Conservation (phyloP, 2,888 invertebrate genomes). For the Mechanitis messenoides region DNA sequence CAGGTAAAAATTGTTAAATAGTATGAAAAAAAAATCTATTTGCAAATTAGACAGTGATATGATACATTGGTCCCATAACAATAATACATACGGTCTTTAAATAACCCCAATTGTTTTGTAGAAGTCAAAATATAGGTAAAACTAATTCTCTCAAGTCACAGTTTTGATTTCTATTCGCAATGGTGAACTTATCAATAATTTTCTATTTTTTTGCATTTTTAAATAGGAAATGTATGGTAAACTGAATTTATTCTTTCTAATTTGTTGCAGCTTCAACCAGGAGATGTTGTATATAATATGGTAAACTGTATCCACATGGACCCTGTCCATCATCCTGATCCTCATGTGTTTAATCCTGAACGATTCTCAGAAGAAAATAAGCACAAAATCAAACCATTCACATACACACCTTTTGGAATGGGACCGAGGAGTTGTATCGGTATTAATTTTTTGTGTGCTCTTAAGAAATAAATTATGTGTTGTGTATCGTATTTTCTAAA, state of each 20-base stretch:
- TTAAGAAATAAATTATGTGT: constrained; percentile 8
- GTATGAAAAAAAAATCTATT: too few relatives aligned
- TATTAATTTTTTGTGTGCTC: constrained; percentile 22
- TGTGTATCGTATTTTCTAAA: neutral
- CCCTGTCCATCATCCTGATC: constrained; percentile 41
- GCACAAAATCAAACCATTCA: constrained; percentile 58
- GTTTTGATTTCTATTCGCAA: too few relatives aligned
- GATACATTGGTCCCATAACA: too few relatives aligned
- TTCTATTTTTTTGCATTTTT: too few relatives aligned
- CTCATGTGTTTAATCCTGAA: constrained; percentile 57
- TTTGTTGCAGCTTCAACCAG: constrained; percentile 41
- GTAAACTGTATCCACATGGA: constrained; percentile 51
- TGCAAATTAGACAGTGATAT: too few relatives aligned
- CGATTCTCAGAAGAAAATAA: constrained; percentile 61
- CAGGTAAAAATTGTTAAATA: too few relatives aligned
- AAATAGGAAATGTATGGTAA: too few relatives aligned
- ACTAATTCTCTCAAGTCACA: too few relatives aligned
- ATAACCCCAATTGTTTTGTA: too few relatives aligned
- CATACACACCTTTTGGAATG: constrained; percentile 71
- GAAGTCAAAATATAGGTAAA: too few relatives aligned
- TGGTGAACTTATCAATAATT: too few relatives aligned
- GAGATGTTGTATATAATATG: constrained; percentile 44
- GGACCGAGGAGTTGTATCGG: constrained; percentile 76
- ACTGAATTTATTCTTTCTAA: constrained; percentile 9
- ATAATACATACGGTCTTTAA: too few relatives aligned